Base-by-base conservation (phyloP, 2,888 invertebrate genomes). In the Apodemia hepburni region DNA sequence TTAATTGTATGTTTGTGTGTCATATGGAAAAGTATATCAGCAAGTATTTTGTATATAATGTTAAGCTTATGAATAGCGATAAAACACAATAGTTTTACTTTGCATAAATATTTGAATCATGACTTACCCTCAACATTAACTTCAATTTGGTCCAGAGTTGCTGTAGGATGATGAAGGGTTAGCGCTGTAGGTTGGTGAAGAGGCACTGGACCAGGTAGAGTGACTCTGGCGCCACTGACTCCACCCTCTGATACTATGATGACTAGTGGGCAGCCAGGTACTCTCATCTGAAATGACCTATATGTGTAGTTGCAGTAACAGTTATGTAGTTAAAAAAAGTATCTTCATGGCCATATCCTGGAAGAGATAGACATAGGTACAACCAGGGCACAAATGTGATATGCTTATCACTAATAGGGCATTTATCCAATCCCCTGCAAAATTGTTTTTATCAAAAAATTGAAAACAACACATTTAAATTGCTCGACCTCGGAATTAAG, bases 51-150 rank as follows among this genome's bases (percentile, higher is more conserved):
- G 12, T 38, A 12, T 12, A 38, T 12, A 35, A 35, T 38, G 12
- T 45, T 5, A 6, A 45, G 45, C 45, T 45, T 45, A 45, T 45
- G 45, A n/a, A 45, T 45, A 45, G 45, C 45, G 4, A 45, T 6
- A 45, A 45, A 45, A 45, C 45, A 45, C 45, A 38, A n/a, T n/a
- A 45, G 5, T 45, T n/a, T n/a, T 45, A 38, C 5, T 6, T 45
- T n/a, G 45, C 45, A 6, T 6, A 45, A 45, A 45, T n/a, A 45
- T 45, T 45, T n/a, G 45, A n/a, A 45, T 45, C 11, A 17, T 33
- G 51, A 78, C 93, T 93, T 93, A 98, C 98, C 98, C 95, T 98
- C 98, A 88, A 98, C 98, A 92, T 97, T 97, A 80, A 98, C 97
- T 93, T 98, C 98, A 75, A 98, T 96, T 87, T 98, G 98, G 82